These are phyloP conservation scores for Orgyia antiqua DNA, from an alignment of 2,888 invertebrate species.

Conservation along the genomic window DNA sequence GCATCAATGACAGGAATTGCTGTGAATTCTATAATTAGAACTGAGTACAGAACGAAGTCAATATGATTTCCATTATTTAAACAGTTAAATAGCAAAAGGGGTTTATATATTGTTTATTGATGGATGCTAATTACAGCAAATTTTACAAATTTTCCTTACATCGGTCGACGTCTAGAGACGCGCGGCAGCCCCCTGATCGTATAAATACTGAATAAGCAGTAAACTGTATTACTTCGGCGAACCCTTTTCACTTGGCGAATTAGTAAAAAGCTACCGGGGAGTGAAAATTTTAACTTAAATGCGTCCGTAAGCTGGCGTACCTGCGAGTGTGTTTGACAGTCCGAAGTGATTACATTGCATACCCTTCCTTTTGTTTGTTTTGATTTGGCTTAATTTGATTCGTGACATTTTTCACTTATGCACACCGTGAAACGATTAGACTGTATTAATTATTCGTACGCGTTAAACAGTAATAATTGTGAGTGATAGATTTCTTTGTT, in stretches of 20 bases:
- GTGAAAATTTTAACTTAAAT: constrained; percentile 77
- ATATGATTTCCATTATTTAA: no score
- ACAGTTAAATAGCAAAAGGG: no score
- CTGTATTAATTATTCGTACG: constrained; percentile 23
- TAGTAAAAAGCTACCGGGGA: constrained; percentile 78
- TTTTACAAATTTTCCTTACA: constrained; percentile 66
- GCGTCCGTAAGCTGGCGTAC: constrained; percentile 64
- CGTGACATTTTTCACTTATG: constrained; percentile 57
- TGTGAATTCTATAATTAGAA: no score
- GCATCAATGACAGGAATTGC: no score
- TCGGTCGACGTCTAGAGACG: constrained; percentile 53
- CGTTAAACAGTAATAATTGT: neutral
- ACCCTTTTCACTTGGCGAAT: constrained; percentile 79
- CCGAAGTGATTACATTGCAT: constrained; percentile 71
- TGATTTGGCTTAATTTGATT: constrained; percentile 71
- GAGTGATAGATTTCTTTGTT: constrained; percentile 7
- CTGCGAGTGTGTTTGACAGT: constrained; percentile 75
- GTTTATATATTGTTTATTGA: no score
- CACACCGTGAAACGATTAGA: constrained; percentile 28
- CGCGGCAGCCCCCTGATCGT: constrained; percentile 65
- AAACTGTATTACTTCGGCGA: constrained; percentile 77
- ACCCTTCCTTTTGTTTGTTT: constrained; percentile 71
- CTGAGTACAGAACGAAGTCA: no score
- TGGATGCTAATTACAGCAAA: constrained; percentile 48
- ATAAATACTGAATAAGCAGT: constrained; percentile 79